Base-by-base conservation (phyloP, 2,113 vertebrate genomes). In the Grammomys surdaster region DNA sequence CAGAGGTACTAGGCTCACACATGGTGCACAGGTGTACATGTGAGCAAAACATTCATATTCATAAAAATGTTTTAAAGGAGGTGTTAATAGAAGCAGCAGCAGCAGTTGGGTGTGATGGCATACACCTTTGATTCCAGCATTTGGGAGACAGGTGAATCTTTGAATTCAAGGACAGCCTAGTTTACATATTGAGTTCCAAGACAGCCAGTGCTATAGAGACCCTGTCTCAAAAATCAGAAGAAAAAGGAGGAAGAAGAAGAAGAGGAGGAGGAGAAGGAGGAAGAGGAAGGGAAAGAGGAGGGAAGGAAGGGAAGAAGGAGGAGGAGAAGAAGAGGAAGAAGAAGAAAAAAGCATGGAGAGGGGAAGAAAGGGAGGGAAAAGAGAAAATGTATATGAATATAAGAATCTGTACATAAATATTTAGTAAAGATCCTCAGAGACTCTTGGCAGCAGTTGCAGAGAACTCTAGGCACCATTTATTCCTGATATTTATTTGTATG, bases 251-350 rank as follows among this genome's bases (percentile, higher is more conserved):
- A 58, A 9, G 36, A 58, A 20, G 7, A 67, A 33, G 22, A 5
- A 31, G n/a, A 63, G n/a, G n/a, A 43, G 13, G 12, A 1, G 11
- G 13, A 13, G 9, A 13, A 5, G 17, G 19, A 0, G 7, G 36
- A 14, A 17, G 36, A 40, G 12, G 54, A 1, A 9, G 11, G 28
- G 12, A 4, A 9, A 16, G 24, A 48, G 26, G 7, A 60, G 48
- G 33, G 33, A 58, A 19, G 54, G 5, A 48, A 12, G n/a, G 11
- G 58, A 33, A 24, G 54, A 33, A 56, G 8, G 60, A 22, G 46
- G 6, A 84, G 36, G 63, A 60, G 56, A 60, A 40, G 26, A 26
- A 77, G 75, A 40, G 46, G 10, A 6, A 31, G 16, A 28, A 51
- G 16, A 7, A 43, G 51, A 19, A 5, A 36, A 10, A 63, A 22